These are phyloP conservation scores for Clostera curtula DNA, from an alignment of 2,888 invertebrate species.

Conservation along the genomic window DNA sequence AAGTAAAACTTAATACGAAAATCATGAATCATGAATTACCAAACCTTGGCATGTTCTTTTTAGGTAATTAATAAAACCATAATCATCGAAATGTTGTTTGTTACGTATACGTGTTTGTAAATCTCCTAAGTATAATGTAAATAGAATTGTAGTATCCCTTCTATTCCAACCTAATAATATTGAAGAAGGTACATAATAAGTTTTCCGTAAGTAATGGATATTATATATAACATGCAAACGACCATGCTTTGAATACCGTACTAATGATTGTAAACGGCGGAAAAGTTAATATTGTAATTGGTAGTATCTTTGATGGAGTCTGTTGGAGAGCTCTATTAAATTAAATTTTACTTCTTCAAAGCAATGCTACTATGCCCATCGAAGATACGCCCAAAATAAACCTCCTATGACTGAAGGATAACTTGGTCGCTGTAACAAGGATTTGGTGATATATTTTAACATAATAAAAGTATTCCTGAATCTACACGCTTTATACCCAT, in stretches of 20 bases:
- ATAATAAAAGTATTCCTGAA: constrained; percentile 28
- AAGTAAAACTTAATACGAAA: no score
- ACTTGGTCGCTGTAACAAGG: constrained; percentile 42
- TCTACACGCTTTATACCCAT: constrained; percentile 21
- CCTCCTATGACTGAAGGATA: constrained; percentile 43
- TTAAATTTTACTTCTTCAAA: constrained; percentile 12
- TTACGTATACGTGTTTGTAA: neutral
- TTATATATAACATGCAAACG: constrained; percentile 29
- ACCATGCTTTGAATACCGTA: constrained; percentile 49
- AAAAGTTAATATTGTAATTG: constrained; percentile 25
- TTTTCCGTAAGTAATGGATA: constrained; percentile 48
- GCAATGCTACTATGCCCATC: no score
- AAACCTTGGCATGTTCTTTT: no score
- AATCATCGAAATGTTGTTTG: constrained; percentile 5
- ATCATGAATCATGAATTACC: no score
- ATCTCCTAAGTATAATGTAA: constrained; percentile 16
- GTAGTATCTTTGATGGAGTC: constrained; percentile 16
- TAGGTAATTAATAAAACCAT: constrained; percentile 15
- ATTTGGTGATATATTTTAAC: constrained; percentile 48
- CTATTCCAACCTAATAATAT: constrained; percentile 5
- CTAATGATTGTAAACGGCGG: constrained; percentile 7
- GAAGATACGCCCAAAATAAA: constrained; percentile 32
- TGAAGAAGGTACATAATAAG: constrained; percentile 32
- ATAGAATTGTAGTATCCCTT: constrained; percentile 22
- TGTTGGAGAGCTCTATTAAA: constrained; percentile 2